Conservation (phyloP, 92 coral and sea anemone genomes). For the Palythoa grandiflora region DNA sequence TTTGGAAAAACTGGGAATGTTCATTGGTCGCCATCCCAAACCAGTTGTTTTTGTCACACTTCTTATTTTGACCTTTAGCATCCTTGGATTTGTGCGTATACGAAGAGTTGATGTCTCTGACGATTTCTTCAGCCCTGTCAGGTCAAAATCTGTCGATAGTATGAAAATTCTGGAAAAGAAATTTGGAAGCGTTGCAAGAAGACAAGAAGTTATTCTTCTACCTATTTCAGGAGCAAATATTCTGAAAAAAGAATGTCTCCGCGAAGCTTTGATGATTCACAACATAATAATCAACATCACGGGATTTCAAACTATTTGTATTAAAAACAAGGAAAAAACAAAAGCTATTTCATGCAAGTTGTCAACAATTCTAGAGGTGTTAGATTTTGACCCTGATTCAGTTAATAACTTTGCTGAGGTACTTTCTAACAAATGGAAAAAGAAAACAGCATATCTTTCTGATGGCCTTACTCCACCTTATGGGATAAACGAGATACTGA, state of each 20-base stretch:
- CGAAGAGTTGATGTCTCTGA: conserved; percentile 13
- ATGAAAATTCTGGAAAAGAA: conserved; percentile 7
- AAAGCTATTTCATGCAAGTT: conserved; percentile 47
- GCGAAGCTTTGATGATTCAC: conserved; percentile 60
- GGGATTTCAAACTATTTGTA: conserved; percentile 57
- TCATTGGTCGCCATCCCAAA: conserved; percentile 44
- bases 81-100: conserved; percentile 59
- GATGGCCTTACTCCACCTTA: conserved; percentile 56
- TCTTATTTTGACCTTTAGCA: conserved; percentile 42
- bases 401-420: conserved; percentile 32
- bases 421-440: conserved; percentile 47
- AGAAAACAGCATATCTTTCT: conserved; percentile 34
- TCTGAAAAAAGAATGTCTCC: conserved; percentile 51
- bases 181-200: conserved; percentile 41
- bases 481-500: conserved; percentile 44
- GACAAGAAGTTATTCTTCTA: conserved; percentile 55
- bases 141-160: conserved; percentile 29
- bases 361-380: conserved; percentile 62
- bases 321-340: background rate
- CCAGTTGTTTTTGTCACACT: conserved; percentile 4
- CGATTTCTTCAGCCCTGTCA: conserved; percentile 43
- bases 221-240: conserved; percentile 53
- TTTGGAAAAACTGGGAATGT: conserved; percentile 51
- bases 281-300: conserved; percentile 41
- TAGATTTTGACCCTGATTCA: conserved; percentile 42